phyloP scores from a whole-genome alignment of 2,113 vertebrate species.

The Noturus placidus region DNA sequence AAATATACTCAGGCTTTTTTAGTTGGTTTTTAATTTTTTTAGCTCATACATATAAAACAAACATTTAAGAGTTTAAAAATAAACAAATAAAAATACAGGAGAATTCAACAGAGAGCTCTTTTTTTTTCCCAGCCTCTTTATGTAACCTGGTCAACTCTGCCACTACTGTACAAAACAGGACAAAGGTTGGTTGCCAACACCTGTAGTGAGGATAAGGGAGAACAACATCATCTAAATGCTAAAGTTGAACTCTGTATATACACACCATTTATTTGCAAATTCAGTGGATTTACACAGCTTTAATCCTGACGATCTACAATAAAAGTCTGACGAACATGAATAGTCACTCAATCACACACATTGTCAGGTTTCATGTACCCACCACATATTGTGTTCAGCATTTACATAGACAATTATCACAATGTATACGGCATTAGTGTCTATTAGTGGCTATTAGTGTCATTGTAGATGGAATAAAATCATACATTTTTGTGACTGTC shows the following conservation, averaged over 20 bases:
- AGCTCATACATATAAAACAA: background rate
- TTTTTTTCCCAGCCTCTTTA: background rate
- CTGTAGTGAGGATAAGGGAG: background rate
- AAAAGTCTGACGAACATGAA: background rate
- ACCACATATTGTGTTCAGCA: background rate
- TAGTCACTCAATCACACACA: background rate
- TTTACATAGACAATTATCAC: background rate
- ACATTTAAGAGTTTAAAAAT: background rate
- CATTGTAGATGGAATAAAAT: too few relatives aligned
- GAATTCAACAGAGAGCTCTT: background rate
- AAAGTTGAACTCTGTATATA: background rate
- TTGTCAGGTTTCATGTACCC: background rate
- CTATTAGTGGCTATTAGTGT: background rate
- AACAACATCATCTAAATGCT: background rate
- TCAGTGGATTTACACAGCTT: background rate
- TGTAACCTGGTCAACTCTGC: background rate
- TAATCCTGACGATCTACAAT: background rate
- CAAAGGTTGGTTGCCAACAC: slow-evolving; percentile 6
- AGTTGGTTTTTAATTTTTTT: fast-evolving
- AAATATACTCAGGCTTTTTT: background rate
- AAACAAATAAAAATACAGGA: background rate
- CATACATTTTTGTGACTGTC: background rate
- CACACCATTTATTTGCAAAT: too few relatives aligned
- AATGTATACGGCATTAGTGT: background rate
- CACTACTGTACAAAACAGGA: background rate